Base-by-base conservation (phyloP, 1,140 invertebrate species). In the Trinorchestia longiramus region DNA sequence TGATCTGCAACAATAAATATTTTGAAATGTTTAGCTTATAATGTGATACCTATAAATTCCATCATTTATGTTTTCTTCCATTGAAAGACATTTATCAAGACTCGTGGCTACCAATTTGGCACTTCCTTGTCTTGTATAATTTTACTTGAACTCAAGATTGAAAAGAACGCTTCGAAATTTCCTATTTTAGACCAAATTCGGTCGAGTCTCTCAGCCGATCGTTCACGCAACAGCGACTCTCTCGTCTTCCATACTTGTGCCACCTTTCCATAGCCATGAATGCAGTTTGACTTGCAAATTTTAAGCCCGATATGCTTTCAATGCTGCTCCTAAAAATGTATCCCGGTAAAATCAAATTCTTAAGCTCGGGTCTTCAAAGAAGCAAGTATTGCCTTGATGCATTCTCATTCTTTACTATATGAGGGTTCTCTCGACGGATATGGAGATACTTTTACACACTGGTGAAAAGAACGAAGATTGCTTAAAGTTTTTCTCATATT, bases 261-360 rank as follows among this genome's bases (percentile, higher is more conserved):
- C 44, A 94, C 43, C 92, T 94, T 40, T 40, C 43, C 43, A 45
- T 19, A 47, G 92, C 92, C 92, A 94, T 94, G 92, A 94, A 94
- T 94, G 36, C 43, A 40, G 43, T 94, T 94, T 94, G 92, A 94
- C 43, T 94, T 94, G 92, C 92, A 94, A 94, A 94, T 94, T 44
- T 47, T 94, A 94, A 94, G 92, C 92, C 92, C 92, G 92, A 94
- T 94, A 47, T 47, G 92, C 92, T 94, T 23, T 47, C 92, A 94
- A 94, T 94, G 43, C 62, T 17, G 92, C 92, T 43, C 43, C 92
- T 47, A 44, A 94, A 94, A 94, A 94, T 94, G 92, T 44, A 94
- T 47, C 43, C 44, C 92, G 92, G 17, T 94, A 94, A 47, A 94
- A 43, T 40, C 92, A 94, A 94, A 94, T 94, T 94, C 92, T 45